Base-by-base conservation (phyloP, 2,888 invertebrate genomes). In the Athalia cordata region DNA sequence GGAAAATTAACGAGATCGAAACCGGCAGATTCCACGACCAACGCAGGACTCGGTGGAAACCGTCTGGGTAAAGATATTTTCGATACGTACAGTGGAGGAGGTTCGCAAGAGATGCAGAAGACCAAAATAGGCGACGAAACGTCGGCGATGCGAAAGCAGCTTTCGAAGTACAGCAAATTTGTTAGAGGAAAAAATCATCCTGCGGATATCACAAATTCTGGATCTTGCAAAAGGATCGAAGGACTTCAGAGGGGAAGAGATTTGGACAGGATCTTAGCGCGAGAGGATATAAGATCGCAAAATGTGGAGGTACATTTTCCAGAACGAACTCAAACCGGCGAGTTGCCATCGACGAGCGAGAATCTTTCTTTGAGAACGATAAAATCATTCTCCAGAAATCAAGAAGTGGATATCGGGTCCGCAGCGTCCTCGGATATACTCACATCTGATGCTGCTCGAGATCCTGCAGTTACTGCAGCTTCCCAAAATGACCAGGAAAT, bases 261-360 rank as follows among this genome's bases (percentile, higher is more conserved):
- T 8, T 47, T 78, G 62, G 70, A 77, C 43, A 67, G 52, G 6
- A 47, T 15, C 59, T 47, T 45, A n/a, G 72, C 78, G n/a, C 70
- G 3, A 5, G 77, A 64, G 62, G 72, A 80, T 47, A 66, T 80
- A 13, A 76, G 49, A 50, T 29, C 61, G n/a, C 68, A 70, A n/a
- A 59, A 72, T 9, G 59, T 59, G n/a, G 59, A 72, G 59, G 59
- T 59, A 47, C 57, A 59, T 15, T 72, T 72, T 59, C 59, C 57
- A n/a, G 72, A 59, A 59, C 52, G 59, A 59, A 29, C 29, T 29
- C 57, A 72, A 13, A 57, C 59, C 57, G 59, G 59, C n/a, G 72
- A 72, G 13, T 47, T 13, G 47, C 72, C 57, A 8, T n/a, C 72
- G 9, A 72, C 72, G 7, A 72, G 72, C 47, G 47, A 72, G 43